phyloP scores from a whole-genome alignment of 2,797 vertebrate species.

The Agapornis canus region DNA sequence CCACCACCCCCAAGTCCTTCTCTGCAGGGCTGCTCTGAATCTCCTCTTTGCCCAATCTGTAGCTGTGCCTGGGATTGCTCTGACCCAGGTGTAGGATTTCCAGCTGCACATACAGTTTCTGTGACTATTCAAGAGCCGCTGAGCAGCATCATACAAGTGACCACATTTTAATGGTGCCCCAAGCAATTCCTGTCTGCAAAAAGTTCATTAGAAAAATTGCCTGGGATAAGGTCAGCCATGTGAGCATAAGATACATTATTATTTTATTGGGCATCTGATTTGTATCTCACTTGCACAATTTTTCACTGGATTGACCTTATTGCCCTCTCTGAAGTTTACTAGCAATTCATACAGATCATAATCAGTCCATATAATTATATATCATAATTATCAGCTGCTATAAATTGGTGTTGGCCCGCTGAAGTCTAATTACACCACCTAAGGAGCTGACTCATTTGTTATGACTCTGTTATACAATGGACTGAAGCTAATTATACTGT shows the following conservation, averaged over 20 bases:
- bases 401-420: constrained; percentile 37
- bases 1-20: no score
- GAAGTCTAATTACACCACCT: constrained; percentile 60
- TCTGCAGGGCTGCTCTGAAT: no score
- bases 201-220: constrained; percentile 1
- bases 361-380: constrained; percentile 52
- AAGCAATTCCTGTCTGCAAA: background rate
- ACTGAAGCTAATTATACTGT: constrained; percentile 47
- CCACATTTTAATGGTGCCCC: background rate
- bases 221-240: background rate
- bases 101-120: background rate
- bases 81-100: background rate
- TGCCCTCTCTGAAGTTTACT: constrained; percentile 48
- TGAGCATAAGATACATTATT: constrained; percentile 13
- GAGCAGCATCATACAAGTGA: background rate
- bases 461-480: constrained; percentile 58
- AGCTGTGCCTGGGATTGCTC: no score
- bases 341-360: constrained; percentile 47
- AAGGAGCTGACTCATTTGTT: constrained; percentile 68
- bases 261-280: constrained; percentile 55
- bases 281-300: constrained; percentile 48
- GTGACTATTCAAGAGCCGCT: background rate
- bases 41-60: no score
- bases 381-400: constrained; percentile 43
- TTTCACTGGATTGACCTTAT: constrained; percentile 41